Evolutionary conservation across 2,888 invertebrate genomes (phyloP).

Genomic region (Anarsia innoxiella): DNA sequence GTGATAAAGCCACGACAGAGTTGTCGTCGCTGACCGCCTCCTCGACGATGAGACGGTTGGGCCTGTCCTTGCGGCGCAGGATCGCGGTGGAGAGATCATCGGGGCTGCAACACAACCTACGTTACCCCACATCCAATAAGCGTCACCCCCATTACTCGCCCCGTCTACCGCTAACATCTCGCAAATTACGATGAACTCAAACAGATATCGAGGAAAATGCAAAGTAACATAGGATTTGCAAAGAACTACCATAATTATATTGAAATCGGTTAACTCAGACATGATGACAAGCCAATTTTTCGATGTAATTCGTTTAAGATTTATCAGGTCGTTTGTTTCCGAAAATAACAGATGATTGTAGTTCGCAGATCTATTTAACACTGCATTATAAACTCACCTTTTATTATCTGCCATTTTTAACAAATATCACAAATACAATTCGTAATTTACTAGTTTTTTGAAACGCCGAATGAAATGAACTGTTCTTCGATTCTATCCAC

Average conservation of each 20-base stretch:
- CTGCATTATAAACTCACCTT: conserved; percentile 51
- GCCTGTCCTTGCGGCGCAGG: conserved; percentile 96
- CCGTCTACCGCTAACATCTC: too few species aligned
- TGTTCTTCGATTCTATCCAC: too few species aligned
- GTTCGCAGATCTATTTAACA: too few species aligned
- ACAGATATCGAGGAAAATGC: not conserved
- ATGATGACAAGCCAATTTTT: conserved; percentile 75
- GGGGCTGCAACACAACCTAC: conserved; percentile 63
- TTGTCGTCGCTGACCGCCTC: conserved; percentile 99
- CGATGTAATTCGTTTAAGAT: too few species aligned
- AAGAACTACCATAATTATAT: conserved; percentile 29
- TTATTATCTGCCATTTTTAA: conserved; percentile 74
- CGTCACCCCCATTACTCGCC: conserved; percentile 17
- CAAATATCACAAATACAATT: conserved; percentile 48
- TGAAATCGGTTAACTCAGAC: conserved; percentile 30
- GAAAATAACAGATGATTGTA: too few species aligned
- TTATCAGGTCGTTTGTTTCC: too few species aligned
- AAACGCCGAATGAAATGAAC: conserved; percentile 60
- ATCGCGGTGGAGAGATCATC: conserved; percentile 99
- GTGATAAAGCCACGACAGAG: conserved; percentile 97
- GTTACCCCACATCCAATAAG: conserved; percentile 18
- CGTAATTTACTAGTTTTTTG: conserved; percentile 44
- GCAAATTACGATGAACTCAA: not conserved
- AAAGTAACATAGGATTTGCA: not conserved
- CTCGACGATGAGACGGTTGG: conserved; percentile 98